A percentile compares a stretch with the other conserved stretches of the same genome.
These are phyloP conservation scores for Asarcornis scutulata DNA, from an alignment of 2,113 vertebrate species.

Conservation along the genomic window DNA sequence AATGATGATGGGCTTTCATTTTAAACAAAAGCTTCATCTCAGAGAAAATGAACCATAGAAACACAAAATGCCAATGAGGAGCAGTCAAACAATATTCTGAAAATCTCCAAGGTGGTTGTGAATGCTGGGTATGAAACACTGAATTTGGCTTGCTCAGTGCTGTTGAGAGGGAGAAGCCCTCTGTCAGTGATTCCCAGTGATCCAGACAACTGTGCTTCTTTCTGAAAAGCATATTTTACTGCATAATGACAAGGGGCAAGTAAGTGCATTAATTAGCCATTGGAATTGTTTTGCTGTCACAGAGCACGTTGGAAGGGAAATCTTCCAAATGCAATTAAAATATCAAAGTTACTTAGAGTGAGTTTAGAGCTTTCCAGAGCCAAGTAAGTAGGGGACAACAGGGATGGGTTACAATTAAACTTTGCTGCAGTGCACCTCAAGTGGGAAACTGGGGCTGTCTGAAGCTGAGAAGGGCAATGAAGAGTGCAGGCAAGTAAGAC, in stretches of 20 bases:
- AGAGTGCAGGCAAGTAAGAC: background rate
- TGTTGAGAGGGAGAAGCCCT: background rate
- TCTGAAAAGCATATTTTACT: background rate
- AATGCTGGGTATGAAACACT: background rate
- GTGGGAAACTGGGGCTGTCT: background rate
- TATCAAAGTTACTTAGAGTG: background rate
- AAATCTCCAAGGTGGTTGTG: background rate
- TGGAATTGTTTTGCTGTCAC: background rate
- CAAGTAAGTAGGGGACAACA: background rate
- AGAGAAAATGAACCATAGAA: background rate
- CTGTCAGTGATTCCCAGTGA: background rate
- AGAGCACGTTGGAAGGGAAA: background rate
- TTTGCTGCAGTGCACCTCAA: background rate
- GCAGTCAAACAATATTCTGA: background rate
- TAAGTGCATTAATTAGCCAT: background rate
- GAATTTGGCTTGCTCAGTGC: background rate
- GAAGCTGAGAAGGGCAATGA: background rate
- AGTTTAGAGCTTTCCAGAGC: background rate
- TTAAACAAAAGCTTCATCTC: background rate
- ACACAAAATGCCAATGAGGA: background rate
- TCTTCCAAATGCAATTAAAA: slow-evolving; percentile 29
- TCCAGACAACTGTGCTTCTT: background rate
- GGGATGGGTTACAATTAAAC: background rate
- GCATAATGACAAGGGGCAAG: background rate
- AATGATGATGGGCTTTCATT: background rate